Conservation (phyloP, 2,888 invertebrate species). For the Nomada ferruginata region DNA sequence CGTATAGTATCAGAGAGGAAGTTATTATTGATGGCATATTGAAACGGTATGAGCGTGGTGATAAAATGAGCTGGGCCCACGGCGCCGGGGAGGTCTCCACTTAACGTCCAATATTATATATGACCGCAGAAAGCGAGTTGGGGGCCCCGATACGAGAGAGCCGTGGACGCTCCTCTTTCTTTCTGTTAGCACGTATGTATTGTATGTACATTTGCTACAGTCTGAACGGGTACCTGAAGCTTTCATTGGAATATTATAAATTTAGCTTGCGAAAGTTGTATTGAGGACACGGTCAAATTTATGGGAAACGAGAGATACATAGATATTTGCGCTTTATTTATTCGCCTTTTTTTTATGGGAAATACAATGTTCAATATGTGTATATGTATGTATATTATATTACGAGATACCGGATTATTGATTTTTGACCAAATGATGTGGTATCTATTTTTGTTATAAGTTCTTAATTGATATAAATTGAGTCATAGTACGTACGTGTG, state of each 20-base stretch:
- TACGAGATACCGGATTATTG: no score
- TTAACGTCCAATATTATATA: constrained; percentile 83
- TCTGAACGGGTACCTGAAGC: background rate
- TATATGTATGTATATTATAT: no score
- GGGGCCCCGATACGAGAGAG: constrained; percentile 41
- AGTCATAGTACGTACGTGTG: background rate
- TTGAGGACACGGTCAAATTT: background rate
- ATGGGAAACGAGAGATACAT: background rate
- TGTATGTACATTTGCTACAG: constrained; percentile 11
- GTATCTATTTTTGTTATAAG: no score
- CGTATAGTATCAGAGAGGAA: constrained; percentile 67
- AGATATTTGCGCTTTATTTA: no score
- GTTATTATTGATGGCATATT: constrained; percentile 84
- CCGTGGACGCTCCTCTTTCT: constrained; percentile 45
- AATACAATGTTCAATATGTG: no score
- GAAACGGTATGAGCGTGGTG: constrained; percentile 83
- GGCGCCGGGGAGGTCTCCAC: constrained; percentile 82
- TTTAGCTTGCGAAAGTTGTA: background rate
- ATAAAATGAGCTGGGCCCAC: constrained; percentile 81
- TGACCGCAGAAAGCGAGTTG: constrained; percentile 62
- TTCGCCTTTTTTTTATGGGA: no score
- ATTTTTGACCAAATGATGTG: no score
- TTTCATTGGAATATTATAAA: background rate
- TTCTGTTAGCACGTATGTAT: constrained; percentile 32
- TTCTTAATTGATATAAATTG: no score